Evolutionary conservation across 1,140 invertebrate species (phyloP).

Genomic region (Bombus impatiens): DNA sequence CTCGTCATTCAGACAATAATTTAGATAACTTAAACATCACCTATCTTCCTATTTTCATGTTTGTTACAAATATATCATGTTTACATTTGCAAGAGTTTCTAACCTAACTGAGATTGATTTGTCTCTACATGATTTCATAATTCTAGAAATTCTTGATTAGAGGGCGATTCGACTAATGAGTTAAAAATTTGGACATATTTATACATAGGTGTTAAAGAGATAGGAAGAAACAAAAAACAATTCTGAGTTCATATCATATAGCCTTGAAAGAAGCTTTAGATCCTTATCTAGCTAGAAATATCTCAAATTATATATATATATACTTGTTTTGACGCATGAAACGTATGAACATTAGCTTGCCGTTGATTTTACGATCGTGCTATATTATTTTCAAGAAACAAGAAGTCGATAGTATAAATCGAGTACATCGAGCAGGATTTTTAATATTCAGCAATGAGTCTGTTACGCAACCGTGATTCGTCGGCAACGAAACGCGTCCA

Average conservation of each 20-base stretch:
- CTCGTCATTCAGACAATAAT: too few species aligned
- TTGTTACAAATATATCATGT: neutral
- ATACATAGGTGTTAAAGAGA: too few species aligned
- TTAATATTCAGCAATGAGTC: neutral
- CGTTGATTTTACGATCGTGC: neutral
- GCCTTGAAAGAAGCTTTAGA: neutral
- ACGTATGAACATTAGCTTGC: neutral
- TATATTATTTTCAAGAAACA: neutral
- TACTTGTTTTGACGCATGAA: neutral
- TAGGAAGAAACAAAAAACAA: neutral
- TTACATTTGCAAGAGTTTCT: neutral
- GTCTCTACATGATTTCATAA: neutral
- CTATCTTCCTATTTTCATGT: neutral
- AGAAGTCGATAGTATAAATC: neutral
- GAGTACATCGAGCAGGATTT: neutral
- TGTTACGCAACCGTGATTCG: conserved; percentile 6
- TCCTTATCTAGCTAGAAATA: neutral
- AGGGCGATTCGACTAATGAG: neutral
- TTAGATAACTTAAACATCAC: neutral
- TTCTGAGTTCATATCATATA: neutral
- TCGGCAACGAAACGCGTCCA: neutral
- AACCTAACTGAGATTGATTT: neutral
- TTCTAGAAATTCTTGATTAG: neutral
- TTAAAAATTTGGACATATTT: too few species aligned
- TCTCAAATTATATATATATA: neutral